Percentiles rank a stretch among this genome's conserved stretches.
phyloP scores from a whole-genome alignment of 2,113 vertebrate genomes.

The Arvicanthis niloticus region DNA sequence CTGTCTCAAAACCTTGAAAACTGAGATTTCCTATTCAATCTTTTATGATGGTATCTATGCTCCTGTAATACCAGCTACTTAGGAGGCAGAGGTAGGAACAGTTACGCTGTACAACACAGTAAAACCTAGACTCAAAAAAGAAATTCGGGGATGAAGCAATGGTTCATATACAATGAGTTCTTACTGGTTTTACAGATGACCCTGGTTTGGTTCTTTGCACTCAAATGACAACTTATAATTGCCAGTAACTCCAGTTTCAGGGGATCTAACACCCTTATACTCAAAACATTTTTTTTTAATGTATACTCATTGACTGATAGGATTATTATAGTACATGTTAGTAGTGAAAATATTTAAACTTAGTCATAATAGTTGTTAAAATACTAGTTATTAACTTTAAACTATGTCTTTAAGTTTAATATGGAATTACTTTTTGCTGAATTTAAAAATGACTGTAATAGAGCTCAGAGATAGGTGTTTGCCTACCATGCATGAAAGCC shows the following conservation, averaged over 20 bases:
- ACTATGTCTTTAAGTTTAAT: slow-evolving; percentile 34
- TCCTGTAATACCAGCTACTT: not conserved
- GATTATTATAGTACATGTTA: not conserved
- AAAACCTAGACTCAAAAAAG: not conserved
- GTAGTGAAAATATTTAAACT: not conserved
- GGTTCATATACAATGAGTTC: not conserved
- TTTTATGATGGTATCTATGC: not conserved
- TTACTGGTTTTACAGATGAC: not conserved
- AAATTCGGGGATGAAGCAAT: not conserved
- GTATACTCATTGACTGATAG: not conserved
- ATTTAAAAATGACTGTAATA: slow-evolving; percentile 11
- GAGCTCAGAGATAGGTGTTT: not conserved
- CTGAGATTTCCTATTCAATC: slow-evolving; percentile 39
- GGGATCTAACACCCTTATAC: not conserved
- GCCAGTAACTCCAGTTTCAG: not conserved
- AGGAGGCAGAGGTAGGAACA: not conserved
- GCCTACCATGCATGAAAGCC: not conserved
- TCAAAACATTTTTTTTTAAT: not conserved
- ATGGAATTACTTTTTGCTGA: not conserved
- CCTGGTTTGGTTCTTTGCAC: not conserved
- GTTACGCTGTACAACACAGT: not conserved
- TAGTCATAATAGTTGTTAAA: slow-evolving; percentile 52
- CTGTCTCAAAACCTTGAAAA: slow-evolving; percentile 27
- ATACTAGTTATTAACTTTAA: slow-evolving; percentile 29
- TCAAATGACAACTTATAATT: not conserved